Conservation (phyloP, 1,140 invertebrate species). For the Dendroctonus valens region DNA sequence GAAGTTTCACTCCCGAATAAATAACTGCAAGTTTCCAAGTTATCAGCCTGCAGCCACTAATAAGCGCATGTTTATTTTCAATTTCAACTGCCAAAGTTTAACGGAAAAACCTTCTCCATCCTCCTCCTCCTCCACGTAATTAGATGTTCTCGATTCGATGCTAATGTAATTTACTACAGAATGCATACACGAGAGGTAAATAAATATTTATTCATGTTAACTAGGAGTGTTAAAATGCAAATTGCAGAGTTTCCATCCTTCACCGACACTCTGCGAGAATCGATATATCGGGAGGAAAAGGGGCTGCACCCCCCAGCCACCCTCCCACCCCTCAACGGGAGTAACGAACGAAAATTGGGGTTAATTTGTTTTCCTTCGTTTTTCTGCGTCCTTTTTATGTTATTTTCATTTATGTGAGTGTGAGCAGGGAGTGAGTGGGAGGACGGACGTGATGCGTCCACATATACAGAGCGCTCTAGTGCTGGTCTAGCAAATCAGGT, state of each 20-base stretch:
- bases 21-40: too few relatives aligned
- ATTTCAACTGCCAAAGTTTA: too few relatives aligned
- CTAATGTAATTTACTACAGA: constrained; percentile 36
- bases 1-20: too few relatives aligned
- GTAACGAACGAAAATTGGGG: constrained; percentile 31
- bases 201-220: constrained; percentile 41
- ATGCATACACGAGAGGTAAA: constrained; percentile 39
- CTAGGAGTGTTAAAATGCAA: constrained; percentile 40
- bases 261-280: constrained; percentile 32
- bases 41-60: too few relatives aligned
- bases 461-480: too few relatives aligned
- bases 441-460: too few relatives aligned
- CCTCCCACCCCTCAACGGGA: not conserved
- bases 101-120: too few relatives aligned
- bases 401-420: too few relatives aligned
- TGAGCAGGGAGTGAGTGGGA: too few relatives aligned
- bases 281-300: constrained; percentile 25
- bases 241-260: constrained; percentile 38
- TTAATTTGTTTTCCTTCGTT: constrained; percentile 31
- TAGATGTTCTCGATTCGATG: constrained; percentile 22
- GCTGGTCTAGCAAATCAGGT: too few relatives aligned
- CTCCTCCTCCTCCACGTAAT: not conserved
- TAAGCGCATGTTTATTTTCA: too few relatives aligned
- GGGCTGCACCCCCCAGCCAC: not conserved
- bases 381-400: too few relatives aligned